A percentile compares a stretch with the other conserved stretches of the same genome.
These are phyloP conservation scores for Stegodyphus mimosarum DNA, from an alignment of 1,140 invertebrate genomes.

Conservation along the genomic window DNA sequence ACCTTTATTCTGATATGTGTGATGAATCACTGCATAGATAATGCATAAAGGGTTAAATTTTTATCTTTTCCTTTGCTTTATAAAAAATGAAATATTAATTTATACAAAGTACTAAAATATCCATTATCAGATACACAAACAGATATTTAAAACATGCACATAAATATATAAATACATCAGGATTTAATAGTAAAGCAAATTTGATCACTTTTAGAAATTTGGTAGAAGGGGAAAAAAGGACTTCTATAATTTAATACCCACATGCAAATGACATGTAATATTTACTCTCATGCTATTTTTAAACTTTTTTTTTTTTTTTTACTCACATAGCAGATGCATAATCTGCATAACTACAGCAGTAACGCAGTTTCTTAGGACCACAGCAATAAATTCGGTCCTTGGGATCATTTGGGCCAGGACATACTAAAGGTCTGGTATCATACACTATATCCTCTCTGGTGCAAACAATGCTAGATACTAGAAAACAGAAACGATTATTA, in stretches of 20 bases:
- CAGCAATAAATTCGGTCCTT: constrained; percentile 52
- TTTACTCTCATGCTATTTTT: background rate
- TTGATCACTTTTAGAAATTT: too few species aligned
- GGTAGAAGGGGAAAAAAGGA: background rate
- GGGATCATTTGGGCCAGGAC: constrained; percentile 52
- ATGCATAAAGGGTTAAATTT: too few species aligned
- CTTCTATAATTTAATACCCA: background rate
- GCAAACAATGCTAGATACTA: constrained; percentile 48
- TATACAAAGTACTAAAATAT: too few species aligned
- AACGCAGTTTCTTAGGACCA: constrained; percentile 45
- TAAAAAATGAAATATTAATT: too few species aligned
- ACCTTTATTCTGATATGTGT: too few species aligned
- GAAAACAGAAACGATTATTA: background rate
- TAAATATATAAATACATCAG: too few species aligned
- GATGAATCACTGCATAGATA: too few species aligned
- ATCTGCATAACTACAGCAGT: constrained; percentile 46
- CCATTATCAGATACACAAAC: background rate
- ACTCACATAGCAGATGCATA: constrained; percentile 56
- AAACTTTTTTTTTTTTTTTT: background rate
- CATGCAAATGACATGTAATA: background rate
- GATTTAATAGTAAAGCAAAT: too few species aligned
- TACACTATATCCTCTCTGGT: constrained; percentile 41
- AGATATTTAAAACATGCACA: too few species aligned
- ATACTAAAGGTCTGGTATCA: constrained; percentile 44
- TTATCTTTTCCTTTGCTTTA: too few species aligned